These are phyloP conservation scores for Anabacerthia variegaticeps DNA, from an alignment of 2,797 vertebrate genomes.

Conservation along the genomic window DNA sequence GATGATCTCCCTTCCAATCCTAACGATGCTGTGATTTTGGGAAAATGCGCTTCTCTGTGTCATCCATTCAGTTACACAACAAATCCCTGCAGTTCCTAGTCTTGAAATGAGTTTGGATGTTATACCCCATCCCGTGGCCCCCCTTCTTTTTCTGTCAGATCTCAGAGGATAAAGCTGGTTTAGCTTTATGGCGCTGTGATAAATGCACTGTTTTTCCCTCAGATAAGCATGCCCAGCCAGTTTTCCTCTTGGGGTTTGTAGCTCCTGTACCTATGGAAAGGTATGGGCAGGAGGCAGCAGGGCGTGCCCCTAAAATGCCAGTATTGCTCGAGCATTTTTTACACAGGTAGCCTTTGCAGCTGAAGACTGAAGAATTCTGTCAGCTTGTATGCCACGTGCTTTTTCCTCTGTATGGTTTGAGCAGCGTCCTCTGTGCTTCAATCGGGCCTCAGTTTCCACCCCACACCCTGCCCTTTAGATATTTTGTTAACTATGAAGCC, in stretches of 20 bases:
- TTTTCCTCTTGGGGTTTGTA: neutral
- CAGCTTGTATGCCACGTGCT: neutral
- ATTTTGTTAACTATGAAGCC: neutral
- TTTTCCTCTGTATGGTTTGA: accelerated
- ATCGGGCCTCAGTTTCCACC: accelerated
- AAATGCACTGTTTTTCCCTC: accelerated
- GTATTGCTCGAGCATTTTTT: neutral
- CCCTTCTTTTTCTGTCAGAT: neutral
- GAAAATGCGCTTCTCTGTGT: accelerated
- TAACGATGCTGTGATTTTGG: accelerated
- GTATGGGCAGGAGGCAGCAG: neutral
- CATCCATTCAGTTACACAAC: neutral
- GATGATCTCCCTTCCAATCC: neutral
- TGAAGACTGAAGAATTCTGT: neutral
- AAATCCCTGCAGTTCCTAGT: neutral
- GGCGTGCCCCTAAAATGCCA: accelerated
- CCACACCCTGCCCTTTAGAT: neutral
- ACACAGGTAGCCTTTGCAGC: neutral
- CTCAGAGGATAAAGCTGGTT: no score
- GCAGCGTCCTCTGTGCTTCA: neutral
- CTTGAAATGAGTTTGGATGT: neutral
- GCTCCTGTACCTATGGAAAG: accelerated
- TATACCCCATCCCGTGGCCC: accelerated
- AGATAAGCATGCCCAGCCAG: accelerated
- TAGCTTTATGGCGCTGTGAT: accelerated